Percentiles rank a stretch among this genome's conserved stretches.
Conservation (phyloP, 2,113 vertebrate species). For the Chaenogobius annularis region DNA sequence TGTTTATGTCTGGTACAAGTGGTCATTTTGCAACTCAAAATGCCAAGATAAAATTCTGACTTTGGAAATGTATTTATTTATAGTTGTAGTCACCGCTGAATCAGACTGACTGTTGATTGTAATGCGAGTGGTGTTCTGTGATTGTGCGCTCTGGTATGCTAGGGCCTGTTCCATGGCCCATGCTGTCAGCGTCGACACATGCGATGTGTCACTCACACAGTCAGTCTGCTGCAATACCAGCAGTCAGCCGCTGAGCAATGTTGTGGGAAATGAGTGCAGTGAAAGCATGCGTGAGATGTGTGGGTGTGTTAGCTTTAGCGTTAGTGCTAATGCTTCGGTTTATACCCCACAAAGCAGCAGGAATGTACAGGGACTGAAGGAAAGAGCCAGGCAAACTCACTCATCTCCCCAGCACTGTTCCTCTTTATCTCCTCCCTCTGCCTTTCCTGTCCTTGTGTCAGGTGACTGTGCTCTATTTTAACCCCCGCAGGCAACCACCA, state of each 20-base stretch:
- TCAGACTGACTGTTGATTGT: slow-evolving; percentile 26
- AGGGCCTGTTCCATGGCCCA: slow-evolving; percentile 17
- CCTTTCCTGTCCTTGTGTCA: slow-evolving; percentile 14
- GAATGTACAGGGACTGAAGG: slow-evolving; percentile 72
- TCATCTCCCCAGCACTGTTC: slow-evolving; percentile 11
- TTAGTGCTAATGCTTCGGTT: slow-evolving; percentile 61
- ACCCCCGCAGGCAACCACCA: slow-evolving; percentile 55
- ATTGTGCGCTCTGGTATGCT: slow-evolving; percentile 41
- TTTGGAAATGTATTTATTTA: slow-evolving; percentile 6
- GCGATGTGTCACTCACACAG: slow-evolving; percentile 56
- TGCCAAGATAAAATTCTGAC: slow-evolving; percentile 5
- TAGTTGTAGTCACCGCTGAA: neutral
- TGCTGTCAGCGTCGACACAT: slow-evolving; percentile 51
- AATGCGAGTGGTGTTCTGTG: slow-evolving; percentile 27
- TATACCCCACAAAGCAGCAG: slow-evolving; percentile 69
- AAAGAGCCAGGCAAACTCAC: slow-evolving; percentile 47
- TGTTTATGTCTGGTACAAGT: slow-evolving; percentile 50
- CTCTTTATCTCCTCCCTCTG: slow-evolving; percentile 10
- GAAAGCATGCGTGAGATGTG: slow-evolving; percentile 73
- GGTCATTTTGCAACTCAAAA: slow-evolving; percentile 30
- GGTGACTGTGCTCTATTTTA: slow-evolving; percentile 39
- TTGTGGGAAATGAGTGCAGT: slow-evolving; percentile 67
- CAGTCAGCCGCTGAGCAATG: slow-evolving; percentile 45
- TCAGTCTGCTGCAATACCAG: slow-evolving; percentile 38
- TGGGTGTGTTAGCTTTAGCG: slow-evolving; percentile 69